These are phyloP conservation scores for Phanerotoma sp. DNA, from an alignment of 2,888 invertebrate species.

Conservation along the genomic window DNA sequence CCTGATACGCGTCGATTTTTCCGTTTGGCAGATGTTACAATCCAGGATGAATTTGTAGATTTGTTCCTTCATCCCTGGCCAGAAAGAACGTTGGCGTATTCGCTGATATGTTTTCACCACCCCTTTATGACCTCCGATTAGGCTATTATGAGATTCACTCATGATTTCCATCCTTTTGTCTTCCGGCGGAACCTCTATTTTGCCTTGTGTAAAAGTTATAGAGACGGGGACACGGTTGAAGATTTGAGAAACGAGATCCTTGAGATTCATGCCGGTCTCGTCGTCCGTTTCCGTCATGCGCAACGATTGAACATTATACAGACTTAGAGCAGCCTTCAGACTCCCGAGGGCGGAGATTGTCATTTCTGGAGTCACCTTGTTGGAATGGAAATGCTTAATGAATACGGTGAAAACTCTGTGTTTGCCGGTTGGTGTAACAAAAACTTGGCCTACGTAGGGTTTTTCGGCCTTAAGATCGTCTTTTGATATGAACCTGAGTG, in stretches of 20 bases:
- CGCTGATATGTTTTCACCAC: constrained; percentile 28
- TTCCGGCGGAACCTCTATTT: not conserved
- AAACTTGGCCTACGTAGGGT: not conserved
- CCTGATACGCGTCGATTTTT: constrained; percentile 19
- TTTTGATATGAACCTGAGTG: not conserved
- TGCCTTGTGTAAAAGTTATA: constrained; percentile 13
- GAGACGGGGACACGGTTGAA: no score
- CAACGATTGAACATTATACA: not conserved
- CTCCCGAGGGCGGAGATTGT: not conserved
- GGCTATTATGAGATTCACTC: constrained; percentile 24
- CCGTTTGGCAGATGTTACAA: constrained; percentile 23
- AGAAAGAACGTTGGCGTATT: constrained; percentile 19
- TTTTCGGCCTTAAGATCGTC: not conserved
- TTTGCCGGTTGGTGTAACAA: not conserved
- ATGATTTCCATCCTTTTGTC: constrained; percentile 16
- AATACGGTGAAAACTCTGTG: constrained; percentile 1
- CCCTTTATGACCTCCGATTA: constrained; percentile 34
- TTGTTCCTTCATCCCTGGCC: not conserved
- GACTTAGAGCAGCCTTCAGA: not conserved
- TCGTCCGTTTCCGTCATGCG: not conserved
- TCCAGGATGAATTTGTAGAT: constrained; percentile 9
- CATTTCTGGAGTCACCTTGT: not conserved
- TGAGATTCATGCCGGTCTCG: not conserved
- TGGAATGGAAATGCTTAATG: not conserved
- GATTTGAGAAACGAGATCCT: not conserved